These are phyloP conservation scores for Mesoclemmys tuberculata DNA, from an alignment of 2,113 vertebrate genomes.

Conservation along the genomic window DNA sequence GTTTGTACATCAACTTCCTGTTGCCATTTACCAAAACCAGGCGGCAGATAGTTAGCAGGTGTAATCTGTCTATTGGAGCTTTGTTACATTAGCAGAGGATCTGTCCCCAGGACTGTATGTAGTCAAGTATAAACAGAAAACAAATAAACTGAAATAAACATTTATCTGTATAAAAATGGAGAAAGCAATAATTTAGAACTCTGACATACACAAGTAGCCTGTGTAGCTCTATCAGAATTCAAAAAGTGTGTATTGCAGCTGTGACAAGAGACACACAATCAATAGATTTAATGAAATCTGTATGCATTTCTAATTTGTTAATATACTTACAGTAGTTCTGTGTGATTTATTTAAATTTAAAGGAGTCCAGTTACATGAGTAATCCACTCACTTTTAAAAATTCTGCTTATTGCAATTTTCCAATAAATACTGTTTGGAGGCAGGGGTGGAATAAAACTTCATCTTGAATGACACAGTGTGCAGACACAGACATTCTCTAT, in stretches of 20 bases:
- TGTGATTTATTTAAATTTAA: fast-evolving
- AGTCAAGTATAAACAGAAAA: neutral
- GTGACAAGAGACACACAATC: fast-evolving
- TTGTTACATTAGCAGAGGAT: neutral
- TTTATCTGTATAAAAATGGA: neutral
- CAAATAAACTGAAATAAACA: neutral
- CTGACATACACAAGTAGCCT: fast-evolving
- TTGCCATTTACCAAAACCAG: neutral
- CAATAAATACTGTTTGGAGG: neutral
- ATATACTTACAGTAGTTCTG: fast-evolving
- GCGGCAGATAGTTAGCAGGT: neutral
- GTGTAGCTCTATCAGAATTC: neutral
- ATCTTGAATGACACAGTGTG: fast-evolving
- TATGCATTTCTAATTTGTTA: fast-evolving
- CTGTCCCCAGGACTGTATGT: neutral
- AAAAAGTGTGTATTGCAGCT: neutral
- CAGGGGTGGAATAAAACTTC: neutral
- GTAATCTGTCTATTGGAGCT: neutral
- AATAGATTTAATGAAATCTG: neutral
- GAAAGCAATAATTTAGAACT: fast-evolving
- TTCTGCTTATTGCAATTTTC: neutral
- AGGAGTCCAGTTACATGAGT: neutral
- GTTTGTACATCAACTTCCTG: neutral
- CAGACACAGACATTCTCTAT: fast-evolving
- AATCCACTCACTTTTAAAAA: neutral